These are phyloP conservation scores for Drosophila algonquin DNA, from an alignment of 2,888 invertebrate species.

Conservation along the genomic window DNA sequence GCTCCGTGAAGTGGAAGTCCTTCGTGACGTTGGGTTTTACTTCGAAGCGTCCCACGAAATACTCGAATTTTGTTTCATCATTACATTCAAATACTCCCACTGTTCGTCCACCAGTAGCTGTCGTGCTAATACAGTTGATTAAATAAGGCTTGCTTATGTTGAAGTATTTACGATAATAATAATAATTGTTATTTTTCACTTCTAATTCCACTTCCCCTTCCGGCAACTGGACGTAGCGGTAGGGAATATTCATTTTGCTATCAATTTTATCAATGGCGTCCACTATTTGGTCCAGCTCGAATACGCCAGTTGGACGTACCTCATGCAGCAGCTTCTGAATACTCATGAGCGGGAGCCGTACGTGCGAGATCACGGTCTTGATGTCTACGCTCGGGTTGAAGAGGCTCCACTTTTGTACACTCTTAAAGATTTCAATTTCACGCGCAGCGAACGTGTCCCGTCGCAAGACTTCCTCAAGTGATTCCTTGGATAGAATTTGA, in stretches of 20 bases:
- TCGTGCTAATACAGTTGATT: too few relatives aligned
- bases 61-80: too few relatives aligned
- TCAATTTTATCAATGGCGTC: slow-evolving; percentile 96
- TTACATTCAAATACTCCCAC: too few relatives aligned
- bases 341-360: slow-evolving; percentile 94
- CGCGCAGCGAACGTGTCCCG: slow-evolving; percentile 98
- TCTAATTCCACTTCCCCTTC: slow-evolving; percentile 88
- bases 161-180: fast-evolving
- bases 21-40: too few relatives aligned
- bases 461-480: slow-evolving; percentile 92
- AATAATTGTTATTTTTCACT: fast-evolving
- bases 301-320: slow-evolving; percentile 93
- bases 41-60: too few relatives aligned
- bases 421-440: slow-evolving; percentile 97
- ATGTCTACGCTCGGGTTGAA: slow-evolving; percentile 87
- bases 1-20: too few relatives aligned
- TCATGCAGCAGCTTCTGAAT: slow-evolving; percentile 93
- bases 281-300: slow-evolving; percentile 94
- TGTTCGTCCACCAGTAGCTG: too few relatives aligned
- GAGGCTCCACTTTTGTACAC: slow-evolving; percentile 94
- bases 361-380: slow-evolving; percentile 86
- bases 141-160: too few relatives aligned
- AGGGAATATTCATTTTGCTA: slow-evolving; percentile 91
- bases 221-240: slow-evolving; percentile 90
- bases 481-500: slow-evolving; percentile 89